A percentile compares a stretch with the other conserved stretches of the same genome.
Evolutionary conservation across 2,888 invertebrate genomes (phyloP).

Genomic region (Nebria salina): DNA sequence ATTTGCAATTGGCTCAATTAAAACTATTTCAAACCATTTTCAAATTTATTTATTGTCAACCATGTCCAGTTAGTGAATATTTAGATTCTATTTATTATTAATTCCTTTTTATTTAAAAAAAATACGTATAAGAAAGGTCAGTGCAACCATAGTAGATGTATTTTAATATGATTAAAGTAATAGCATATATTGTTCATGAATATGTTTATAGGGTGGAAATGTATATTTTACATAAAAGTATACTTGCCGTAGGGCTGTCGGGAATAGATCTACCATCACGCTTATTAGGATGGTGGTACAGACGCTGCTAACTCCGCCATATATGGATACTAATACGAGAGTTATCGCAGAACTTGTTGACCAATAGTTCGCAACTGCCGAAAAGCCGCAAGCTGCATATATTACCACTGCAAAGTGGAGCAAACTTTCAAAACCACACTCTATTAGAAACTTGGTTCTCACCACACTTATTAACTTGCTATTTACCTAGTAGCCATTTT

Average conservation of each 20-base stretch:
- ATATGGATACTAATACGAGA: slow-evolving; percentile 67
- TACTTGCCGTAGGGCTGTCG: slow-evolving; percentile 70
- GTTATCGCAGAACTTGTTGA: slow-evolving; percentile 66
- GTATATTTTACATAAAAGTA: not conserved
- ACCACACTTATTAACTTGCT: slow-evolving; percentile 18
- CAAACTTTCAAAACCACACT: slow-evolving; percentile 2
- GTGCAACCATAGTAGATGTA: too few relatives aligned
- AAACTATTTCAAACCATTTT: too few relatives aligned
- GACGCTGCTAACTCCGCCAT: slow-evolving; percentile 67
- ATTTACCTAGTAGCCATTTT: slow-evolving; percentile 66
- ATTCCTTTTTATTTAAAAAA: too few relatives aligned
- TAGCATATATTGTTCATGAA: too few relatives aligned
- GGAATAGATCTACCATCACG: slow-evolving; percentile 72
- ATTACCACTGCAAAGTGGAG: slow-evolving; percentile 23
- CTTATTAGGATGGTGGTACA: slow-evolving; percentile 70
- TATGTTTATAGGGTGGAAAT: not conserved
- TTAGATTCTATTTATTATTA: too few relatives aligned
- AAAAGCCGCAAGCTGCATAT: slow-evolving; percentile 58
- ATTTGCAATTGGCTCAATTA: too few relatives aligned
- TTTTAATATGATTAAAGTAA: too few relatives aligned
- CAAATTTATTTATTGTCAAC: too few relatives aligned
- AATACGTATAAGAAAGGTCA: too few relatives aligned
- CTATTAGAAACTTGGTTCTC: not conserved
- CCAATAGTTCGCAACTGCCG: slow-evolving; percentile 68
- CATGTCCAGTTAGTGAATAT: too few relatives aligned